Base-by-base conservation (phyloP, 2,888 invertebrate species). In the Pomacea canaliculata region DNA sequence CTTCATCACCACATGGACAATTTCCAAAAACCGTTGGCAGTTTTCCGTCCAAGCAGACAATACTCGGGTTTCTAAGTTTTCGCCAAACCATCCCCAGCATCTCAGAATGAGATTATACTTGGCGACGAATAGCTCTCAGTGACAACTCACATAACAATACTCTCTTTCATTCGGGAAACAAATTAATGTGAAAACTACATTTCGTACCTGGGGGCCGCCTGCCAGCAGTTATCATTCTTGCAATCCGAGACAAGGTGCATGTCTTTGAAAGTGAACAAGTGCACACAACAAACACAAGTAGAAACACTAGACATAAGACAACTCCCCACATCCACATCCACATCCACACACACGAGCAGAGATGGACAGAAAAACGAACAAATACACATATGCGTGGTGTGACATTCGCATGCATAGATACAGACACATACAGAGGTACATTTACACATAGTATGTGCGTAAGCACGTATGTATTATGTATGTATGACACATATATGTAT, bases 331-430 rank as follows among this genome's bases (percentile, higher is more conserved):
- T 46, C 1, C 68, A 68, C 68, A 68, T 49, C 37, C 68, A 68
- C 68, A 68, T 46, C 37, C 68, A 68, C 68, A 68, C 68, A 68
- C 68, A 68, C 68, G 46, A 46, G 48, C 68, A 68, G 46, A 68
- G 16, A 68, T 19, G 48, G 16, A 71, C 23, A 62, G 62, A 63
- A 37, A 71, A n/a, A 48, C n/a, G 62, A 62, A 71, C 71, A 63
- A 60, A 71, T 62, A 63, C 72, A 63, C 63, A 63, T 49, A 63
- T 48, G 56, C 56, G 27, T 27, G 51, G 23, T 27, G 19, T 27
- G 23, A 56, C 51, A 70, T 51, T 23, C 70, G 23, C 37, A 51
- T 23, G 3, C 3, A 51, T 3, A n/a, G 12, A 56, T 37, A 70
- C 56, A 46, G 16, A 68, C 37, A 10, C 59, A 59, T 56, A 59